Conservation (phyloP, 2,888 invertebrate species). For the Hydroisotoma schaefferi region DNA sequence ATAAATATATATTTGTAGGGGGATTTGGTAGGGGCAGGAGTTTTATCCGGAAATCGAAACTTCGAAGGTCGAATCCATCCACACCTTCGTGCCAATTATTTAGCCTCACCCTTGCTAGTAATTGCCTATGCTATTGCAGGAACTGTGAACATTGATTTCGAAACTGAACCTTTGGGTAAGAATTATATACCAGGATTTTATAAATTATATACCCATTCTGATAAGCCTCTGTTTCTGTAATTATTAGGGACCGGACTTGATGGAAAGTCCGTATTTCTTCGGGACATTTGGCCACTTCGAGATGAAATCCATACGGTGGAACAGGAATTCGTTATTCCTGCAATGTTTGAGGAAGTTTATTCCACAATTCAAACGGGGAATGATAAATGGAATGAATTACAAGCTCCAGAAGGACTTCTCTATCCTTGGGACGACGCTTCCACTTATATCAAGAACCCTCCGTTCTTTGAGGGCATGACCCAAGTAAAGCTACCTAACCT, state of each 20-base stretch:
- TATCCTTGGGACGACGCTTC: slow-evolving; percentile 89
- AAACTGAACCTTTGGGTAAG: slow-evolving; percentile 76
- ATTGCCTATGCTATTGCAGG: slow-evolving; percentile 98
- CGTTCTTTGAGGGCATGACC: slow-evolving; percentile 86
- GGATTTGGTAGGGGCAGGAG: slow-evolving; percentile 90
- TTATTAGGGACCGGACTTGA: slow-evolving; percentile 61
- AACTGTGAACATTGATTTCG: slow-evolving; percentile 90
- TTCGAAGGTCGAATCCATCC: slow-evolving; percentile 98
- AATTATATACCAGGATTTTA: not conserved
- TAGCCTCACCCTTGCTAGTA: slow-evolving; percentile 94
- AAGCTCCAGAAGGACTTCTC: slow-evolving; percentile 73
- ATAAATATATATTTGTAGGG: too few species aligned
- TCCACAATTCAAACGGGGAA: slow-evolving; percentile 79
- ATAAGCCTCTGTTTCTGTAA: not conserved
- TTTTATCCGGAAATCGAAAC: slow-evolving; percentile 94
- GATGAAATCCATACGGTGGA: slow-evolving; percentile 86
- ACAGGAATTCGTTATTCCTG: slow-evolving; percentile 82
- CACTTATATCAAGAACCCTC: slow-evolving; percentile 94
- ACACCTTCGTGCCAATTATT: slow-evolving; percentile 91
- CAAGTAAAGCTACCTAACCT: slow-evolving; percentile 55
- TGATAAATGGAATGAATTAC: slow-evolving; percentile 74
- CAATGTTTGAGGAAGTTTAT: slow-evolving; percentile 95
- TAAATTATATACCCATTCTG: not conserved
- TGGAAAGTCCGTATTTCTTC: slow-evolving; percentile 74
- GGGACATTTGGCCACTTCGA: slow-evolving; percentile 94